Conservation (phyloP, 2,113 vertebrate genomes). For the Lepus timidus region DNA sequence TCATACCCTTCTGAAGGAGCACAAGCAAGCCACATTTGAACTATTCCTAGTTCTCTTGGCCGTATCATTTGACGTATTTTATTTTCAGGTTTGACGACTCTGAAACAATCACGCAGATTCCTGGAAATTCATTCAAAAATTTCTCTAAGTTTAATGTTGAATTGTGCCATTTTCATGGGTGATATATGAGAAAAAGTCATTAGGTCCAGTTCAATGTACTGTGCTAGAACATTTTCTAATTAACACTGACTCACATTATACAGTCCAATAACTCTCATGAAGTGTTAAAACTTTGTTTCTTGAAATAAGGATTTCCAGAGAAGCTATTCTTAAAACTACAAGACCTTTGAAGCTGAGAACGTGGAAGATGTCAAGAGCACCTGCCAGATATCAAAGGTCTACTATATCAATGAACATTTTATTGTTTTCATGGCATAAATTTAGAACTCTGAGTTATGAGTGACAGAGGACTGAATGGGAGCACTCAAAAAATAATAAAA, state of each 20-base stretch:
- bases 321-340: not conserved
- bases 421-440: not conserved
- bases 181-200: not conserved
- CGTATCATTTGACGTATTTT: not conserved
- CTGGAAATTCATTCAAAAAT: not conserved
- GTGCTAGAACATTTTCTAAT: not conserved
- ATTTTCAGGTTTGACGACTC: not conserved
- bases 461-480: not conserved
- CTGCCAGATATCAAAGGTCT: not conserved
- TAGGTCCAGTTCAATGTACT: not conserved
- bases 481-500: not conserved
- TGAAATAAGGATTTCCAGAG: not conserved
- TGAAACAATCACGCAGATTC: not conserved
- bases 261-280: not conserved
- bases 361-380: not conserved
- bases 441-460: not conserved
- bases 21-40: not conserved
- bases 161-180: not conserved
- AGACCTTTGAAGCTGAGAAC: not conserved
- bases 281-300: not conserved
- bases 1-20: not conserved
- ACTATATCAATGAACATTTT: not conserved
- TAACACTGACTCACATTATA: not conserved
- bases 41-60: not conserved
- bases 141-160: not conserved